Evolutionary conservation across 2,888 invertebrate genomes (phyloP).

Genomic region (Heliconius sara): DNA sequence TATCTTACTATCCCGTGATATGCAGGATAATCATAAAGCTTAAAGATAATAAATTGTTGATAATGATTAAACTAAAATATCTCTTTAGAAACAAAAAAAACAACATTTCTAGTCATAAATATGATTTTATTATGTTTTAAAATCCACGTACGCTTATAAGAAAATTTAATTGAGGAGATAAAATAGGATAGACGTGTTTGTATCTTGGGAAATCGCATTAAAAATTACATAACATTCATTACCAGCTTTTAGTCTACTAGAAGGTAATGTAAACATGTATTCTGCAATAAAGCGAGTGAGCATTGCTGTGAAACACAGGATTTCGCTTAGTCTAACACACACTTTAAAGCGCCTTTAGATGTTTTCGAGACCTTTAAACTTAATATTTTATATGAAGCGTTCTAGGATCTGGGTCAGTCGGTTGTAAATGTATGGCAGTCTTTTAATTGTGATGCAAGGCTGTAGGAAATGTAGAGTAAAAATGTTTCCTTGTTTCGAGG

Average conservation of each 20-base stretch:
- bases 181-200: conserved; percentile 21
- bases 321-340: conserved; percentile 57
- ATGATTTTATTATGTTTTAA: background rate
- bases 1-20: no score
- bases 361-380: conserved; percentile 58
- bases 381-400: conserved; percentile 41
- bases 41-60: background rate
- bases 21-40: no score
- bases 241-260: conserved; percentile 42
- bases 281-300: conserved; percentile 43
- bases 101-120: background rate
- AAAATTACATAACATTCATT: conserved; percentile 45
- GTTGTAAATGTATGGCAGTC: conserved; percentile 34
- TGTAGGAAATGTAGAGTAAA: background rate
- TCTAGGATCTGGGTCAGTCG: conserved; percentile 42
- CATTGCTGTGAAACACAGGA: conserved; percentile 54
- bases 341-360: conserved; percentile 54
- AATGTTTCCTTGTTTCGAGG: conserved; percentile 3
- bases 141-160: background rate
- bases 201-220: conserved; percentile 39
- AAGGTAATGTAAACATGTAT: conserved; percentile 43
- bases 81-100: no score
- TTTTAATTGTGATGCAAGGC: background rate
- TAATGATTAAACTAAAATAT: background rate
- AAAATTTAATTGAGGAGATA: conserved; percentile 5